phyloP scores from a whole-genome alignment of 1,140 invertebrate genomes.

The Listronotus bonariensis region DNA sequence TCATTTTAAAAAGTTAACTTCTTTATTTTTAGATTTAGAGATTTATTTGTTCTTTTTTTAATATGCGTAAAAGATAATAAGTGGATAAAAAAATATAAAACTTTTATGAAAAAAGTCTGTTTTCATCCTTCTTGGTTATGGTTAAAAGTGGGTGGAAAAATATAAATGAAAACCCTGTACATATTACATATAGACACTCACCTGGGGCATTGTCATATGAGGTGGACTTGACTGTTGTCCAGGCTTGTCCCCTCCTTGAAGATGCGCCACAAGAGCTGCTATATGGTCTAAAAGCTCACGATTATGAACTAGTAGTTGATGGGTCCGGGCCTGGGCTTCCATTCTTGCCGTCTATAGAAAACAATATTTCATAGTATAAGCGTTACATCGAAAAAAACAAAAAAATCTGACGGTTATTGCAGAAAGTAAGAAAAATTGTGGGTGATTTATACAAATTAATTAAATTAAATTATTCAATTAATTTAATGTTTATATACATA shows the following conservation, averaged over 20 bases:
- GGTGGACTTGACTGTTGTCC: slow-evolving; percentile 58
- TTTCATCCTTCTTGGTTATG: no score
- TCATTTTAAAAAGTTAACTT: no score
- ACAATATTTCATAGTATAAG: background rate
- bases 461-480: no score
- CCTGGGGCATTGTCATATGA: slow-evolving; percentile 68
- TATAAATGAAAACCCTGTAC: background rate
- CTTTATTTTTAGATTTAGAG: no score
- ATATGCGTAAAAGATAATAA: no score
- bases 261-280: slow-evolving; percentile 79
- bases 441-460: no score
- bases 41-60: no score
- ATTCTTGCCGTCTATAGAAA: slow-evolving; percentile 50
- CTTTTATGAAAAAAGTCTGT: no score
- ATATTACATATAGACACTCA: slow-evolving; percentile 47
- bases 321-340: slow-evolving; percentile 79
- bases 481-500: no score
- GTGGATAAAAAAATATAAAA: no score
- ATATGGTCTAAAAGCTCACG: slow-evolving; percentile 94
- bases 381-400: background rate
- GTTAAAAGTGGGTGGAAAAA: no score
- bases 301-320: slow-evolving; percentile 93
- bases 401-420: no score
- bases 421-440: background rate
- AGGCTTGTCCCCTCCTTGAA: slow-evolving; percentile 79